phyloP scores from a whole-genome alignment of 2,888 invertebrate species.

The Oscheius sp. region DNA sequence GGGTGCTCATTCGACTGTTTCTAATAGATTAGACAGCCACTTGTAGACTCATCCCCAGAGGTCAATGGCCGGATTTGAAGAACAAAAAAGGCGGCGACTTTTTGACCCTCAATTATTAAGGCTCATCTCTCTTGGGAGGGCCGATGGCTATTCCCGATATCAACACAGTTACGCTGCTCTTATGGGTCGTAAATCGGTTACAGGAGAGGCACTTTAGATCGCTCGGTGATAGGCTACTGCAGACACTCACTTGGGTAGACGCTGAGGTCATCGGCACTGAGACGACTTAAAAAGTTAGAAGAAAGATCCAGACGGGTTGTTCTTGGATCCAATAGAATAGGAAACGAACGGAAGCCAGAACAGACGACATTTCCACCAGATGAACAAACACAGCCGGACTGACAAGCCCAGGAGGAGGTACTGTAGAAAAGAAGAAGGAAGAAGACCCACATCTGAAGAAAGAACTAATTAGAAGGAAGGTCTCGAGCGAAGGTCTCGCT shows the following conservation, averaged over 20 bases:
- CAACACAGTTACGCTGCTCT: conserved; percentile 7
- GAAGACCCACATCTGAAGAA: conserved; percentile 20
- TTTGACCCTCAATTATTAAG: conserved; percentile 17
- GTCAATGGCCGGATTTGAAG: conserved; percentile 24
- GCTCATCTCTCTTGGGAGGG: neutral
- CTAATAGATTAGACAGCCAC: conserved; percentile 4
- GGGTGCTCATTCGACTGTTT: neutral
- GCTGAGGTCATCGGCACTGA: conserved; percentile 47
- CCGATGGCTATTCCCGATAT: conserved; percentile 3
- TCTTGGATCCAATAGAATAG: conserved; percentile 50
- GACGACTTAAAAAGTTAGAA: conserved; percentile 38
- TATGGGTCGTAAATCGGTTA: conserved; percentile 21
- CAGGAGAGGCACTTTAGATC: conserved; percentile 15
- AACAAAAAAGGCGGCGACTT: conserved; percentile 21
- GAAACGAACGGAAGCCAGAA: conserved; percentile 36
- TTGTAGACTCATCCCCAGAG: conserved; percentile 22
- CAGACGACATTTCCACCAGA: conserved; percentile 36
- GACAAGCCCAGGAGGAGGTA: conserved; percentile 31
- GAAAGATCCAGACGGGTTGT: conserved; percentile 44
- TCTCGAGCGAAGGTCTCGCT: conserved; percentile 4
- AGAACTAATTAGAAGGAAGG: conserved; percentile 11
- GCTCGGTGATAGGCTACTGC: conserved; percentile 4
- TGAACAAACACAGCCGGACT: conserved; percentile 46
- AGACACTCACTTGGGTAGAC: conserved; percentile 52
- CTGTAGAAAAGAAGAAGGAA: neutral